Percentiles rank a stretch among this genome's conserved stretches.
Evolutionary conservation across 2,888 invertebrate species (phyloP).

Genomic region (Polydesmus complanatus): DNA sequence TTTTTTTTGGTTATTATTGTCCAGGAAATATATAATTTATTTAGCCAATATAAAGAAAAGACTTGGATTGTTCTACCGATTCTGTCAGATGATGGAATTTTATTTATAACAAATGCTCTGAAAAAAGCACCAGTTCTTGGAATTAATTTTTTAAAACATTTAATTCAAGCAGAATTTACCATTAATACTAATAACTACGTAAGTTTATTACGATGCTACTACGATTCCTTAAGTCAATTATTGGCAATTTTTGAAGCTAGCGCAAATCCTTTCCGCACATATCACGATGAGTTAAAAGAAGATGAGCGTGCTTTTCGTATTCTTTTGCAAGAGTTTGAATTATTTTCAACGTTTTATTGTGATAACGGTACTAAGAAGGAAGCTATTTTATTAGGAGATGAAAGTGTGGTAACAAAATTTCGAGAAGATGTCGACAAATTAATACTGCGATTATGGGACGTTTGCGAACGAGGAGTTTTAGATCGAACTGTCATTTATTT

Average conservation of each 20-base stretch:
- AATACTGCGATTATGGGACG: slow-evolving; percentile 2
- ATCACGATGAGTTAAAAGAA: background rate
- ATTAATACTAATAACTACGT: too few species aligned
- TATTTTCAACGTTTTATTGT: background rate
- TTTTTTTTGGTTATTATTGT: too few species aligned
- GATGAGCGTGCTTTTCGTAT: background rate
- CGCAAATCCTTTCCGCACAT: background rate
- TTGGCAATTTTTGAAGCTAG: background rate
- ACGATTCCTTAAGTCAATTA: background rate
- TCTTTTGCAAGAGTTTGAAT: background rate
- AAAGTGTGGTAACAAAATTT: background rate
- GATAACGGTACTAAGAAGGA: background rate
- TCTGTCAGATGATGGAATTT: too few species aligned
- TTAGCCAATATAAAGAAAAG: too few species aligned
- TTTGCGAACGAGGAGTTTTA: slow-evolving; percentile 9
- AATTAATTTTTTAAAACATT: too few species aligned
- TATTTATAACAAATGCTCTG: too few species aligned
- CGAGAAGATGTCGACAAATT: background rate
- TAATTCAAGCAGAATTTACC: too few species aligned
- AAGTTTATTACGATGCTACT: background rate
- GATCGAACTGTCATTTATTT: background rate
- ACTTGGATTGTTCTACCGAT: too few species aligned
- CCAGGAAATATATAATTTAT: too few species aligned
- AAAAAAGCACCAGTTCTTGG: too few species aligned
- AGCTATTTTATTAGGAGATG: background rate